Conservation (phyloP, 2,113 vertebrate species). For the Brachypteracias leptosomus region DNA sequence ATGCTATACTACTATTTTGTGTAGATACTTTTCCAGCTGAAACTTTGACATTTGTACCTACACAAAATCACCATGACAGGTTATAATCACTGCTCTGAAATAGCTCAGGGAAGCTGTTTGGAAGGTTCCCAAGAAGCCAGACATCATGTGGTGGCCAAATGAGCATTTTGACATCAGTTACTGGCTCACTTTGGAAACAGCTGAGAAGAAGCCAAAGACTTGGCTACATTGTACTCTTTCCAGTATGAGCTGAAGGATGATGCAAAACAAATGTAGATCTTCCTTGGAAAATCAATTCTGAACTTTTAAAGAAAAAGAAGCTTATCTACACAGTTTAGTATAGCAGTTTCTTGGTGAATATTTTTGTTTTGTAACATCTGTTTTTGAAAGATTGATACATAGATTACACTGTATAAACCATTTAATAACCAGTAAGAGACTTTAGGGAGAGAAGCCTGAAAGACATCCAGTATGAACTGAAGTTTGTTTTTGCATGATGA, state of each 20-base stretch:
- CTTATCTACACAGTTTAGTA: background rate
- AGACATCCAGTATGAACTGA: background rate
- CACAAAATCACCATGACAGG: background rate
- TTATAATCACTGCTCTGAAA: conserved; percentile 37
- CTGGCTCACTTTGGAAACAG: conserved; percentile 5
- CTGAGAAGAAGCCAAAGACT: conserved; percentile 29
- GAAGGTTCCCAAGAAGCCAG: conserved; percentile 9
- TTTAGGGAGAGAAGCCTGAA: background rate
- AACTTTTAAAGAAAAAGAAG: background rate
- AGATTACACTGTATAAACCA: background rate
- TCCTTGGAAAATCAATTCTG: background rate
- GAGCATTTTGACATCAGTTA: conserved; percentile 39
- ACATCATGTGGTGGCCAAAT: conserved; percentile 27
- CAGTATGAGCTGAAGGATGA: conserved; percentile 27
- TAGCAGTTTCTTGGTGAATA: background rate
- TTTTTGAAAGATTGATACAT: background rate
- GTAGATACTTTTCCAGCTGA: background rate
- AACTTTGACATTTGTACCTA: background rate
- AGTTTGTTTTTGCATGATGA: background rate
- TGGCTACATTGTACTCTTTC: background rate
- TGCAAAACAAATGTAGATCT: conserved; percentile 45
- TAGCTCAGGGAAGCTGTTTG: conserved; percentile 8
- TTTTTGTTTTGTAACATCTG: background rate
- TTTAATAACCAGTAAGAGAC: background rate
- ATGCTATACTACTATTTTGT: background rate